Conservation (phyloP, 2,797 vertebrate genomes). For the Ceryle rudis region DNA sequence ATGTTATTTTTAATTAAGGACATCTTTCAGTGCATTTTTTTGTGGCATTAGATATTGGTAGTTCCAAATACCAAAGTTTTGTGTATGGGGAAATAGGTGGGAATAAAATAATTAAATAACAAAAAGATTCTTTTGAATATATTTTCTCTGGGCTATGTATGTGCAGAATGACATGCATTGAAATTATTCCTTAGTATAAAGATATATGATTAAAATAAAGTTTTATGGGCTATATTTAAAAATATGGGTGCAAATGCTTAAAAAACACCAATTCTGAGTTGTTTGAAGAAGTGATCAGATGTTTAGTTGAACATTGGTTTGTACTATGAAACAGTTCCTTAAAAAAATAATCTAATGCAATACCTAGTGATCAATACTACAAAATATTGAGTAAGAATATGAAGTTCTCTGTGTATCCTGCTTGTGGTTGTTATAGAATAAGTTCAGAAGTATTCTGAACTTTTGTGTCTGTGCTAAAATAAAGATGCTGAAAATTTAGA, state of each 20-base stretch:
- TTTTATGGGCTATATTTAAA: not conserved
- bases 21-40: not conserved
- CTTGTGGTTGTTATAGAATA: not conserved
- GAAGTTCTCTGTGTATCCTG: not conserved
- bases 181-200: not conserved
- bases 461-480: not conserved
- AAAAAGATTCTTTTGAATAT: fast-evolving
- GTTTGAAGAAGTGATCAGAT: not conserved
- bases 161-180: not conserved
- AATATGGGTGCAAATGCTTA: not conserved
- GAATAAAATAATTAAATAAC: not conserved
- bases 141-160: not conserved
- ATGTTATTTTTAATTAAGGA: not conserved
- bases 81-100: fast-evolving
- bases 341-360: not conserved
- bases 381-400: not conserved
- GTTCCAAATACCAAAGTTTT: not conserved
- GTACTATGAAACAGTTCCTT: not conserved
- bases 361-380: fast-evolving
- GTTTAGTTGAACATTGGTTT: not conserved
- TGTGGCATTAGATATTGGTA: not conserved
- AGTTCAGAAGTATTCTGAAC: not conserved
- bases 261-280: not conserved
- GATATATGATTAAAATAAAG: not conserved
- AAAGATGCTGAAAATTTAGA: not conserved